phyloP scores from a whole-genome alignment of 2,888 invertebrate species.

The Neelides folsomi region DNA sequence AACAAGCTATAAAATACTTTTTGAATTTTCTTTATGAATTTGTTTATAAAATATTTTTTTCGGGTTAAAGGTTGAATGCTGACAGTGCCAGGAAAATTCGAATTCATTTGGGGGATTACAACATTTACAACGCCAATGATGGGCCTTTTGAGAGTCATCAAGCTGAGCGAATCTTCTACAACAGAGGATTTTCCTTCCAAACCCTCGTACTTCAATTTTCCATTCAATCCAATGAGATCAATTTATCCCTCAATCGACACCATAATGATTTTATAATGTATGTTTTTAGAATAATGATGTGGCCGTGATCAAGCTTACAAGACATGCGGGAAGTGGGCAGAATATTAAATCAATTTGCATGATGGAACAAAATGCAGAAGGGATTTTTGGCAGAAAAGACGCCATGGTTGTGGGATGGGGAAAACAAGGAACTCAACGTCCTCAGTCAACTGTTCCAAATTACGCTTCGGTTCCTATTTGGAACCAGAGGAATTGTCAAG shows the following conservation, averaged over 20 bases:
- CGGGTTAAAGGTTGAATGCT: neutral
- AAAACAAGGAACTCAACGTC: neutral
- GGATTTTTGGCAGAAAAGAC: neutral
- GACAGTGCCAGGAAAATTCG: slow-evolving; percentile 9
- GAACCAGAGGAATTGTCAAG: too few relatives aligned
- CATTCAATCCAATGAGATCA: too few relatives aligned
- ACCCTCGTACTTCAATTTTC: slow-evolving; percentile 5
- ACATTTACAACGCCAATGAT: slow-evolving; percentile 6
- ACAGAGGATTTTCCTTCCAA: slow-evolving; percentile 10
- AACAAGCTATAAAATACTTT: too few relatives aligned
- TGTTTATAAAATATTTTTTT: neutral
- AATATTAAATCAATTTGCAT: slow-evolving; percentile 4
- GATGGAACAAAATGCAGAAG: neutral
- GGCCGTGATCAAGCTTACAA: slow-evolving; percentile 10
- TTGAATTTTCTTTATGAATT: neutral
- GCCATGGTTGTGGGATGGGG: slow-evolving; percentile 5
- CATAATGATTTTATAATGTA: neutral
- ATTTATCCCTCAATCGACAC: too few relatives aligned
- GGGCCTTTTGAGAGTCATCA: slow-evolving; percentile 5
- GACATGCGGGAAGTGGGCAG: slow-evolving; percentile 7
- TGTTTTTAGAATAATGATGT: slow-evolving; percentile 11
- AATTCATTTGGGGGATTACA: slow-evolving; percentile 6
- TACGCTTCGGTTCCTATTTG: too few relatives aligned
- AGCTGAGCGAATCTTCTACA: slow-evolving; percentile 5
- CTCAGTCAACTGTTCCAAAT: too few relatives aligned